Evolutionary conservation across 1,140 invertebrate species (phyloP).

Genomic region (Caenorhabditis tropicalis): DNA sequence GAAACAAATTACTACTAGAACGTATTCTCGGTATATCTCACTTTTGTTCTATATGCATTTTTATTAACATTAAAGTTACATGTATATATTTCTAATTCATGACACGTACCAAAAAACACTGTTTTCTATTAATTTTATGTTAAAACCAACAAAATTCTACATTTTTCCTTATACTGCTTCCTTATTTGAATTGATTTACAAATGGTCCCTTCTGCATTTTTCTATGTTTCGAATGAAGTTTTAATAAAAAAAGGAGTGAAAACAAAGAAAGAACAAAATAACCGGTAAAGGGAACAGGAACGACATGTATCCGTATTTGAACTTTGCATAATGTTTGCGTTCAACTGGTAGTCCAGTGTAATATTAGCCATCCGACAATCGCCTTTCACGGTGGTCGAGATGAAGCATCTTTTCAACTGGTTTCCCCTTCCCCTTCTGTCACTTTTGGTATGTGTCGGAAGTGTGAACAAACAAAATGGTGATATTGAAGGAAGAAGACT

Average conservation of each 20-base stretch:
- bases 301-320: conserved; percentile 37
- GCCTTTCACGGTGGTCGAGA: conserved; percentile 13
- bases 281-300: conserved; percentile 36
- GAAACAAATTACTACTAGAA: neutral
- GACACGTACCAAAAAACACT: neutral
- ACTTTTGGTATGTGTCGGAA: conserved; percentile 39
- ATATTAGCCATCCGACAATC: conserved; percentile 29
- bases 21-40: neutral
- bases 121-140: neutral
- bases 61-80: too few relatives aligned
- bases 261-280: neutral
- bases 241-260: neutral
- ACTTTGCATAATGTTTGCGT: conserved; percentile 45
- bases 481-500: conserved; percentile 1
- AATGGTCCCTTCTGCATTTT: neutral
- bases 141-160: too few relatives aligned
- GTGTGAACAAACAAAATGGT: conserved; percentile 29
- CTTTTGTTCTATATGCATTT: neutral
- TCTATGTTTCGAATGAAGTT: neutral
- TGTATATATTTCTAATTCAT: neutral
- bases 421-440: neutral
- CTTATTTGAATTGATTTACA: neutral
- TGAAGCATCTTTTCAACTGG: conserved; percentile 39
- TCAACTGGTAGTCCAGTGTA: conserved; percentile 38
- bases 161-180: too few relatives aligned